Evolutionary conservation across 92 coral and sea anemone genomes (phyloP).

Genomic region (Heteractis magnifica): DNA sequence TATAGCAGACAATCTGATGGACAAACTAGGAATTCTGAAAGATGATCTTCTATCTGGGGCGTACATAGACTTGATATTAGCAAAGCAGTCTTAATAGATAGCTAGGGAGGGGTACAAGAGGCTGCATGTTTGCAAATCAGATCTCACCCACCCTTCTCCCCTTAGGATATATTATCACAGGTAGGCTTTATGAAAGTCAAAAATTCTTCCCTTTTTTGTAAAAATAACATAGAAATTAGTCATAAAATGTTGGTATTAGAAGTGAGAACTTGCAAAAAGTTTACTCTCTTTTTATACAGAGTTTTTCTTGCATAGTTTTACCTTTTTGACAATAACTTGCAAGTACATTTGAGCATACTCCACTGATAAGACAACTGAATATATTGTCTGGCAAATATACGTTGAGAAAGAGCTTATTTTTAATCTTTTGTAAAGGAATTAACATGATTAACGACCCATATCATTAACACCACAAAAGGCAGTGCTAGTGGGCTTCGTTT

Average conservation of each 20-base stretch:
- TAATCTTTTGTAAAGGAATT: not conserved
- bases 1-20: conserved; percentile 81
- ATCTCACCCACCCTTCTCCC: not conserved
- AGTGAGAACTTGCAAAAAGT: no score
- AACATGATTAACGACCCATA: no score
- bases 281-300: no score
- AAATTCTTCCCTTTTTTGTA: no score
- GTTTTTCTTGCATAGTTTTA: no score
- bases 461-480: not conserved
- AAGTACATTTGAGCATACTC: not conserved
- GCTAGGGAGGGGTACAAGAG: not conserved
- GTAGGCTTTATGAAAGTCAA: not conserved
- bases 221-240: no score
- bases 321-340: not conserved
- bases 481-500: not conserved
- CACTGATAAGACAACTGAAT: not conserved
- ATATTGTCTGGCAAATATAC: not conserved
- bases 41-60: conserved; percentile 81
- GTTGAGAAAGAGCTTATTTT: not conserved
- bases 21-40: conserved; percentile 68
- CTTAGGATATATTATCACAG: not conserved
- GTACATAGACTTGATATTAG: conserved; percentile 78
- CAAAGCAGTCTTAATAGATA: not conserved
- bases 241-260: no score
- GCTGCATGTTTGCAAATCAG: not conserved